Conservation (phyloP, 2,797 vertebrate genomes). For the Channa striata region DNA sequence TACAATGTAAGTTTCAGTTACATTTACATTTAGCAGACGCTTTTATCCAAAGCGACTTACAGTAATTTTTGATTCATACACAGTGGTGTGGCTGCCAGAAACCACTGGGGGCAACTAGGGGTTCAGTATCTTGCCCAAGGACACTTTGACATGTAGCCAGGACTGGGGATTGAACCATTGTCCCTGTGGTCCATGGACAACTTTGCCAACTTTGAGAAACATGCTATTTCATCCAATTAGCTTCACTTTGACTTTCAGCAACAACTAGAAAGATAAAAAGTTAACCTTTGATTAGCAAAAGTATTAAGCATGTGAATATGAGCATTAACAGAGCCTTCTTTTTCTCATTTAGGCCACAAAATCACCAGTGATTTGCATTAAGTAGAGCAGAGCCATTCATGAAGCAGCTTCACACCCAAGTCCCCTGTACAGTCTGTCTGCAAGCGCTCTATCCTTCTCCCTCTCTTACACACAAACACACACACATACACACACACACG, state of each 20-base stretch:
- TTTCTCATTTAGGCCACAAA: constrained; percentile 34
- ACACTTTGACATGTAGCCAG: too few species aligned
- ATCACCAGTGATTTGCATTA: constrained; percentile 36
- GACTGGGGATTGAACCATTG: too few species aligned
- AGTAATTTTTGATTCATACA: too few species aligned
- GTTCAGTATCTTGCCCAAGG: too few species aligned
- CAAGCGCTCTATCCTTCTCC: neutral
- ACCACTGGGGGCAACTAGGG: too few species aligned
- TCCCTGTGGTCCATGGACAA: too few species aligned
- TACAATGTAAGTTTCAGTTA: too few species aligned
- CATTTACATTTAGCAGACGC: too few species aligned
- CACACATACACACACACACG: too few species aligned
- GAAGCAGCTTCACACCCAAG: constrained; percentile 20
- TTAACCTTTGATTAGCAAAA: neutral
- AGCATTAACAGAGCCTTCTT: constrained; percentile 22
- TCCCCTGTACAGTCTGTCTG: constrained; percentile 28
- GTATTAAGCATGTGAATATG: constrained; percentile 22
- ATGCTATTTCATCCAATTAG: neutral
- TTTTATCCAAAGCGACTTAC: too few species aligned
- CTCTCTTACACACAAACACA: neutral
- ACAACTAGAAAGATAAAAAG: neutral
- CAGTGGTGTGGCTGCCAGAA: too few species aligned
- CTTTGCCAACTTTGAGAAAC: too few species aligned
- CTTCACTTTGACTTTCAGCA: neutral
- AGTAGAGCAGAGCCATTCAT: constrained; percentile 57